A percentile compares a stretch with the other conserved stretches of the same genome.
These are phyloP conservation scores for Platyura marginata DNA, from an alignment of 1,140 invertebrate genomes.

Conservation along the genomic window DNA sequence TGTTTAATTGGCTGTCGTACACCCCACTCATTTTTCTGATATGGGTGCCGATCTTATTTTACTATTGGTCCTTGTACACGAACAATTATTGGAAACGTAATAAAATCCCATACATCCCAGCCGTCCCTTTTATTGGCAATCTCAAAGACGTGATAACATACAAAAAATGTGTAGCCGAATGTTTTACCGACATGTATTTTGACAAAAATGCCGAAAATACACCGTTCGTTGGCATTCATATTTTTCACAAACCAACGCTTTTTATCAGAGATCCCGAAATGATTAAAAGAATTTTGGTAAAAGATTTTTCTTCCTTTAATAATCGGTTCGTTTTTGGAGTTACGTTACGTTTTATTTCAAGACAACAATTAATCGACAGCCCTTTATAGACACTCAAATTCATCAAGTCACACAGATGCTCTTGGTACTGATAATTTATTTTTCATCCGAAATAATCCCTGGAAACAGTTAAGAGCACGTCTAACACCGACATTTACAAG, in stretches of 20 bases:
- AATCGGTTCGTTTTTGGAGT: background rate
- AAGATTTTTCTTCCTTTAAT: background rate
- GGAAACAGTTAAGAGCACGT: constrained; percentile 24
- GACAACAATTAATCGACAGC: no score
- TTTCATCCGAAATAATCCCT: constrained; percentile 15
- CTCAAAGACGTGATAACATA: background rate
- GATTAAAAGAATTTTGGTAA: background rate
- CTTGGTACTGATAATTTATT: constrained; percentile 12
- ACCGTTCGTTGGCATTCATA: background rate
- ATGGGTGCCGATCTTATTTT: background rate
- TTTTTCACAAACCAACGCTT: background rate
- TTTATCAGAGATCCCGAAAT: background rate
- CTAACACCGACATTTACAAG: constrained; percentile 24
- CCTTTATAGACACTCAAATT: no score
- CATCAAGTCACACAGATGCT: no score
- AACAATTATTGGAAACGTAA: background rate
- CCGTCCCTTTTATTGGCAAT: background rate
- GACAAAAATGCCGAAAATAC: background rate
- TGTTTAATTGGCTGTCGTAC: no score
- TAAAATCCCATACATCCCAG: background rate
- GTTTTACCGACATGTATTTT: background rate
- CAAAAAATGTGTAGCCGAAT: background rate
- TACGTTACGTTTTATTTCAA: no score
- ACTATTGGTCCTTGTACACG: background rate
- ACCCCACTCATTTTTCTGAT: background rate